Evolutionary conservation across 2,888 invertebrate species (phyloP).

Genomic region (Lasioglossum leucozonium): DNA sequence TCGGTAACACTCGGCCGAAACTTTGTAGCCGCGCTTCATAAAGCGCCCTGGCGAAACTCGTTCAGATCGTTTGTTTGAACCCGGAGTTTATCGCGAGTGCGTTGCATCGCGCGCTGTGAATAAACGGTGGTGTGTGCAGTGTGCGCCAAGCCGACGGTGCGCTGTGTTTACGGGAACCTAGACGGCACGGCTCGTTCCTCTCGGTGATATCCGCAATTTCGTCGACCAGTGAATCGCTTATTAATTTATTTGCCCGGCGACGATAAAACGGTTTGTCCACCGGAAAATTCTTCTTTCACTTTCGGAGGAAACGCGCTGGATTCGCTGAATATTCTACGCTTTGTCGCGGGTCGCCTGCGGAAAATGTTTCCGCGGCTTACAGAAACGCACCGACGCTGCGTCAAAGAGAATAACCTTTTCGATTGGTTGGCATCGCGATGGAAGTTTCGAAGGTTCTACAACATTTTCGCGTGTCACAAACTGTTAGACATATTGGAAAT

Average conservation of each 20-base stretch:
- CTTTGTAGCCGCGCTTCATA: slow-evolving; percentile 18
- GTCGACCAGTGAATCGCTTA: background rate
- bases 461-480: background rate
- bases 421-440: background rate
- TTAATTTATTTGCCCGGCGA: background rate
- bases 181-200: background rate
- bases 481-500: background rate
- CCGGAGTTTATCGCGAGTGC: slow-evolving; percentile 1
- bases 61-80: slow-evolving; percentile 3
- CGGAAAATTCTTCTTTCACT: background rate
- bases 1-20: slow-evolving; percentile 54
- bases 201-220: background rate
- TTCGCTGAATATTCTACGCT: background rate
- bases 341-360: background rate
- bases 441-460: background rate
- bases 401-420: background rate
- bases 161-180: background rate
- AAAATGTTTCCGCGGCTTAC: background rate
- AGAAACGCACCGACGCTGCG: background rate
- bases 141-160: too few relatives aligned
- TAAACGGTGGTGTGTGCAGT: background rate
- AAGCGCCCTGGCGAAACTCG: background rate
- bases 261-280: background rate
- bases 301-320: background rate
- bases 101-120: background rate